Conservation (phyloP, 2,113 vertebrate genomes). For the Zosterops pallidus region DNA sequence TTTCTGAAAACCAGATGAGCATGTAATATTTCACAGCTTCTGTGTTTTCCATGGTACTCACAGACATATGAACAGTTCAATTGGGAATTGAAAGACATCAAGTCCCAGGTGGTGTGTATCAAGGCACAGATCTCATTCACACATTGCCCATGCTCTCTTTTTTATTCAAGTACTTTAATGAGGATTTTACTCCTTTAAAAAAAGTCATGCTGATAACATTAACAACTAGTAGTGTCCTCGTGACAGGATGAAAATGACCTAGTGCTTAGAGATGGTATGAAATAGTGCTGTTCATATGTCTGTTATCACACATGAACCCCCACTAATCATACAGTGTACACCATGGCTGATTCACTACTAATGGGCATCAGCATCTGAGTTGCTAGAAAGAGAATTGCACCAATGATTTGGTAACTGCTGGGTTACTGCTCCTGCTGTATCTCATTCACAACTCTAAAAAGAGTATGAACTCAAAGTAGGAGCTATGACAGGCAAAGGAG, state of each 20-base stretch:
- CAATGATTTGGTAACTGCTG: background rate
- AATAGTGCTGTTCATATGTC: background rate
- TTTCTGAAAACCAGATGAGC: background rate
- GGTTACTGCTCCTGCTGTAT: background rate
- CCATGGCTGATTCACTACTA: background rate
- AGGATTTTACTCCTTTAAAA: background rate
- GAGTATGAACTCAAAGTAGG: background rate
- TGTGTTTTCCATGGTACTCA: background rate
- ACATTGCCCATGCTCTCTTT: background rate
- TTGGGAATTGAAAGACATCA: background rate
- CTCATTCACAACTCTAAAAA: background rate
- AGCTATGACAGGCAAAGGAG: background rate
- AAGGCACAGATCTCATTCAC: background rate
- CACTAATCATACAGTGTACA: accelerated
- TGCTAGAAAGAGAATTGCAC: background rate
- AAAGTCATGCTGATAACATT: background rate
- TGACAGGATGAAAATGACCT: background rate
- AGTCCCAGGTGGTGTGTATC: background rate
- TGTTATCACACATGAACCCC: background rate
- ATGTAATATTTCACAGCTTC: background rate
- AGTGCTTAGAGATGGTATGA: background rate
- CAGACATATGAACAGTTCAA: background rate
- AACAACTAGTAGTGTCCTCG: background rate
- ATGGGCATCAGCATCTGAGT: background rate
- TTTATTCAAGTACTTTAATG: background rate